Conservation (phyloP, 2,797 vertebrate species). For the Micrastur ruficollis region DNA sequence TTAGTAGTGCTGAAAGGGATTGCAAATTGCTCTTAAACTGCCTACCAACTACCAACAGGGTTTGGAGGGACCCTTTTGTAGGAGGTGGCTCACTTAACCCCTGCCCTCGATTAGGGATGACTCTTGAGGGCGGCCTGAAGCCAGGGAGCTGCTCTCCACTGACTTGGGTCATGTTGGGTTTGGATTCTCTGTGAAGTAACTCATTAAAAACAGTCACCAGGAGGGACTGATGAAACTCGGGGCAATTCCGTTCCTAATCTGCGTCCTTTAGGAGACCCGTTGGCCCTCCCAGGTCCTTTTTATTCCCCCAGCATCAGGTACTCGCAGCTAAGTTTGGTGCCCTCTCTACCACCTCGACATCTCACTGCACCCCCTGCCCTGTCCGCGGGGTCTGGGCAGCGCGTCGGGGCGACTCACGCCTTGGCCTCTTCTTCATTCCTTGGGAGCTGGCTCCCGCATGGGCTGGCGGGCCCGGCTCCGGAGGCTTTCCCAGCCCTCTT, state of each 20-base stretch:
- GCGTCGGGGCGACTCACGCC: neutral
- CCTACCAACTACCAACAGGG: neutral
- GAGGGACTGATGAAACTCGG: neutral
- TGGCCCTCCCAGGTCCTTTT: neutral
- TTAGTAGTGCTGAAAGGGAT: neutral
- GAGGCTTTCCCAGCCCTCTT: neutral
- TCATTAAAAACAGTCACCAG: neutral
- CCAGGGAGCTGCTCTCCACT: neutral
- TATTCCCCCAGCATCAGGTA: neutral
- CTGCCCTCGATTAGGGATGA: neutral
- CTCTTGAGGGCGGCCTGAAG: neutral
- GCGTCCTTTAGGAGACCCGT: neutral
- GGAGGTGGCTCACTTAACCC: neutral
- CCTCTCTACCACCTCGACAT: rapidly evolving
- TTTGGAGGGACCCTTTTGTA: neutral
- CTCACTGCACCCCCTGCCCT: neutral
- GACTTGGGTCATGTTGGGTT: neutral
- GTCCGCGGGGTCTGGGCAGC: neutral
- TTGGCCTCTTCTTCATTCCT: neutral
- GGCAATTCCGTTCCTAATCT: neutral
- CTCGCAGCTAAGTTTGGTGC: neutral
- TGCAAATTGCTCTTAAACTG: neutral
- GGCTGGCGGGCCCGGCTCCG: neutral
- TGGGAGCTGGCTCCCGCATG: neutral
- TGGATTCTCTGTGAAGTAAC: neutral